phyloP scores from a whole-genome alignment of 37 sponge, comb jelly and placozoan genomes.

The Ephydatia muelleri region DNA sequence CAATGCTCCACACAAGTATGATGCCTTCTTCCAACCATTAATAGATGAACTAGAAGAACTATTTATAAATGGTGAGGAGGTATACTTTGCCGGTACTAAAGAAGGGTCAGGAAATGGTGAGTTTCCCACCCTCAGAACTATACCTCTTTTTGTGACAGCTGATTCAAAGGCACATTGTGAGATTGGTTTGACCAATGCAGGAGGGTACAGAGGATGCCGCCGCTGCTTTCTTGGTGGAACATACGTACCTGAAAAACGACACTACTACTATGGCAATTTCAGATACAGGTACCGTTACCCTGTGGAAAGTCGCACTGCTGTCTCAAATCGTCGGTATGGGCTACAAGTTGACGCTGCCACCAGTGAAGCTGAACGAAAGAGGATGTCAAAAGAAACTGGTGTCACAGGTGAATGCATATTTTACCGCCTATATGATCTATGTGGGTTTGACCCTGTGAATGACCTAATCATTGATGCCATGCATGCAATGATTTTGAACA shows the following conservation, averaged over 20 bases:
- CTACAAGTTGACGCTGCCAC: not conserved
- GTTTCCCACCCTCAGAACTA: no score
- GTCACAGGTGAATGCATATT: conserved; percentile 24
- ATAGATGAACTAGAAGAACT: no score
- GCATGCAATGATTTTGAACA: conserved; percentile 16
- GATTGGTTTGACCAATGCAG: conserved; percentile 5
- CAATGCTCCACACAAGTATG: no score
- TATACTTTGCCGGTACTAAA: no score
- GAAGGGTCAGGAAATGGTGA: no score
- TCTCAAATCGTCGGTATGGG: not conserved
- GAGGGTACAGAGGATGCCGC: not conserved
- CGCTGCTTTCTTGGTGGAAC: not conserved
- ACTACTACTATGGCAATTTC: conserved; percentile 5
- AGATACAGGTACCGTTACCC: not conserved
- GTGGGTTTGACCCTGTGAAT: conserved; percentile 21
- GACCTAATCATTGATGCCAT: conserved; percentile 18
- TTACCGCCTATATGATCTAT: conserved; percentile 4
- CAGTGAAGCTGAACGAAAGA: not conserved
- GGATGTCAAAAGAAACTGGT: not conserved
- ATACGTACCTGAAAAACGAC: conserved; percentile 3
- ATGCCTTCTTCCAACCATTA: no score
- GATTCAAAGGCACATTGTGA: conserved; percentile 4
- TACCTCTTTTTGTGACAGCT: not conserved
- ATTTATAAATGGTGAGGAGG: no score
- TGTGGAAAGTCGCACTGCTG: not conserved